phyloP scores from a whole-genome alignment of 2,797 vertebrate species.

The Neoniphon sammara region DNA sequence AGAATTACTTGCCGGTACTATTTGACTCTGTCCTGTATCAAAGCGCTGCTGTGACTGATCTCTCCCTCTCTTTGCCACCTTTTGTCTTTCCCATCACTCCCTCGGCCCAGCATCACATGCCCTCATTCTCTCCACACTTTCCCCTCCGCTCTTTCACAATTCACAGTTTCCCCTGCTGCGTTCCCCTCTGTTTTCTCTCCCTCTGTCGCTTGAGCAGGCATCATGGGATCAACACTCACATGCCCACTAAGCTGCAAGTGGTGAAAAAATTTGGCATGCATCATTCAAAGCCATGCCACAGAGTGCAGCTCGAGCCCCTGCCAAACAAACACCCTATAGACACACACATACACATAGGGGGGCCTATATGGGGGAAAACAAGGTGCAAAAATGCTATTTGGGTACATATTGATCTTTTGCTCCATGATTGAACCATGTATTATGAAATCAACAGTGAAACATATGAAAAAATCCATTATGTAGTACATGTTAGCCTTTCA shows the following conservation, averaged over 20 bases:
- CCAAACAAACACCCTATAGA: constrained; percentile 27
- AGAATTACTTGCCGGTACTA: no score
- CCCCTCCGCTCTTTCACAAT: constrained; percentile 13
- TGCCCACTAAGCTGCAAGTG: constrained; percentile 46
- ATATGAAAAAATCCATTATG: no score
- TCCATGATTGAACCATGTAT: no score
- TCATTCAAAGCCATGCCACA: not conserved
- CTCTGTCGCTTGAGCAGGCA: constrained; percentile 20
- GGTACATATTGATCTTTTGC: not conserved
- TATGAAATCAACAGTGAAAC: no score
- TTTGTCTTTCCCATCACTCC: constrained; percentile 3
- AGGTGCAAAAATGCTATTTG: not conserved
- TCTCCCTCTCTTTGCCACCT: not conserved
- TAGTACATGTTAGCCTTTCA: no score
- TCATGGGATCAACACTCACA: constrained; percentile 43
- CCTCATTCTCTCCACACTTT: constrained; percentile 4
- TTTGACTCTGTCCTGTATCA: not conserved
- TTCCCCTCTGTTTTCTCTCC: constrained; percentile 8
- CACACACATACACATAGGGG: not conserved
- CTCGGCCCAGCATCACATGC: constrained; percentile 5
- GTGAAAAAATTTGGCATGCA: constrained; percentile 26
- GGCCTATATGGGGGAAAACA: not conserved
- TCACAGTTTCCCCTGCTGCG: constrained; percentile 8
- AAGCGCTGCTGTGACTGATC: not conserved
- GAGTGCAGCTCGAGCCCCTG: constrained; percentile 24